Conservation (phyloP, 2,113 vertebrate species). For the Cyanoramphus novaezelandiae region DNA sequence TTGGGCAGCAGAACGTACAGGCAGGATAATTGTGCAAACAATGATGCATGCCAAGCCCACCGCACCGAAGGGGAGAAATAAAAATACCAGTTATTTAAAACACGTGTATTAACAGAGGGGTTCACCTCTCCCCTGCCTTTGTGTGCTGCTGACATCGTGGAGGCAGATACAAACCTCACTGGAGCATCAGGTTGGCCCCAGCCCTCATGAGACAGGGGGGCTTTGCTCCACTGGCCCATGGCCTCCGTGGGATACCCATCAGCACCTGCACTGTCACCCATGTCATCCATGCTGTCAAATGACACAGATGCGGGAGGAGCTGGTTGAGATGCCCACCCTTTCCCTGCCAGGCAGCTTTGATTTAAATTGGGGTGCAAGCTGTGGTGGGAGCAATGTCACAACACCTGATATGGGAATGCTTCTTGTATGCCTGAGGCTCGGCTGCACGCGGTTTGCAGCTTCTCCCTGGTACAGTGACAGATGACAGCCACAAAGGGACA, state of each 20-base stretch:
- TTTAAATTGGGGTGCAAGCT: background rate
- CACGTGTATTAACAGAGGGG: slow-evolving; percentile 21
- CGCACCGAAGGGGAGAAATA: background rate
- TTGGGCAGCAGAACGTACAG: background rate
- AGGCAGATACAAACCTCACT: background rate
- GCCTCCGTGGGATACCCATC: background rate
- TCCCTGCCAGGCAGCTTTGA: background rate
- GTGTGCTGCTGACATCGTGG: background rate
- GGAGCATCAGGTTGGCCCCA: background rate
- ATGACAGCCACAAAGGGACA: background rate
- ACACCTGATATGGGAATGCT: background rate
- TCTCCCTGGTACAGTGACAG: background rate
- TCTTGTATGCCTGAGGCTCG: accelerated
- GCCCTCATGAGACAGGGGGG: accelerated
- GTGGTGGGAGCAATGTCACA: accelerated
- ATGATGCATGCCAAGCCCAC: slow-evolving; percentile 26
- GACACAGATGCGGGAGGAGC: background rate
- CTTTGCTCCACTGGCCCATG: background rate
- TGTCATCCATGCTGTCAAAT: accelerated
- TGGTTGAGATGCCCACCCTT: background rate
- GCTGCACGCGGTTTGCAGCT: background rate
- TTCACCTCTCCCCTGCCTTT: slow-evolving; percentile 5
- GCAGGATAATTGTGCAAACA: slow-evolving; percentile 35
- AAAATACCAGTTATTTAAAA: slow-evolving; percentile 61
- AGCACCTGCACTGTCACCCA: background rate